Base-by-base conservation (phyloP, 2,113 vertebrate genomes). In the Lophius piscatorius region DNA sequence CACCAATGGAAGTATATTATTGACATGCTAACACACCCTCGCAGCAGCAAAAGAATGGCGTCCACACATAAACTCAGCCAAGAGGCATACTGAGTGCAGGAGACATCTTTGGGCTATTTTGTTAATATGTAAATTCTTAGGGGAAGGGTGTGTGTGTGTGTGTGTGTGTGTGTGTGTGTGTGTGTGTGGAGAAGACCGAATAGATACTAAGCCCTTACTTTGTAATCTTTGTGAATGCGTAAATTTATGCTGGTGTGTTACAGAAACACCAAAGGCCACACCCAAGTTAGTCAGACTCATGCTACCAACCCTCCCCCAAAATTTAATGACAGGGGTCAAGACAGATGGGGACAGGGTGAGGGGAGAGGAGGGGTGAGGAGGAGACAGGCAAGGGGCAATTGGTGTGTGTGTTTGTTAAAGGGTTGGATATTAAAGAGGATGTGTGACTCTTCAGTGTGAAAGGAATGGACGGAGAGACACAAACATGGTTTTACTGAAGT, bases 101-200 rank as follows among this genome's bases (percentile, higher is more conserved):
- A 50, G 74, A 66, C 74, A 50, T 80, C 78, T 67, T 70, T 44
- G 70, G 56, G 77, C 26, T 45, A 65, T 14, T 68, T 56, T 74
- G 77, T 84, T 80, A 74, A 81, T 80, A 90, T 89, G 88, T 76
- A 85, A 87, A 89, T 86, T 50, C 47, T 18, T n/a, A 49, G 42
- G 13, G 6, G 5, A 8, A 26, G 23, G 22, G 13, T 46, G 23
- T 20, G 21, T 26, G 42, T 26, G 22, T 24, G 6, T 26, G 23
- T 23, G 21, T 35, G 26, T 33, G 23, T 48, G 40, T 34, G 16
- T 31, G n/a, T 21, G 49, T 45, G 8, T 17, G 7, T 29, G 4
- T 7, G 2, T 7, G 13, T 20, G 24, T 18, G 34, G 12, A 21
- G 52, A 49, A 35, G 45, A 41, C 31, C 22, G 42, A 48, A 56